Evolutionary conservation across 2,797 vertebrate genomes (phyloP).

Genomic region (Cetoscarus ocellatus): DNA sequence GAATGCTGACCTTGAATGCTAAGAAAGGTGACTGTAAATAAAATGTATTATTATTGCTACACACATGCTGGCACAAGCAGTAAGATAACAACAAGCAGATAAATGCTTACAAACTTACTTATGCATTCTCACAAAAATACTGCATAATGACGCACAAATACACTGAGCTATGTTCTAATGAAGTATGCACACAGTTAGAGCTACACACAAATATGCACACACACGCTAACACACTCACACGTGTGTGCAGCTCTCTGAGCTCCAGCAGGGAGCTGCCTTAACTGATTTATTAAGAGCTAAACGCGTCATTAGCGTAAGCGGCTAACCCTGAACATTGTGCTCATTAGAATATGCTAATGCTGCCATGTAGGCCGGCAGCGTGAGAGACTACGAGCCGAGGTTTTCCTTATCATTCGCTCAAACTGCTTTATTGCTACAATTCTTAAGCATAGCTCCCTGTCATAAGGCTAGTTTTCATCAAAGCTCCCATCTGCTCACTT

Average conservation of each 20-base stretch:
- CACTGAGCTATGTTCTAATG: conserved; percentile 43
- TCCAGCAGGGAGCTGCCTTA: conserved; percentile 79
- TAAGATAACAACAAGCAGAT: conserved; percentile 26
- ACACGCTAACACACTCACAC: conserved; percentile 18
- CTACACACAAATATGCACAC: conserved; percentile 6
- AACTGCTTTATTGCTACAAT: conserved; percentile 63
- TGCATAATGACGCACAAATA: conserved; percentile 42
- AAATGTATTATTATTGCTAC: too few relatives aligned
- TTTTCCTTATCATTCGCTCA: conserved; percentile 65
- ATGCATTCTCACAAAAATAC: conserved; percentile 50
- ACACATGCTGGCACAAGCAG: background rate
- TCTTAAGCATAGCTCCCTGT: conserved; percentile 68
- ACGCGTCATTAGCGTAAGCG: conserved; percentile 85
- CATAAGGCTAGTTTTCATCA: conserved; percentile 68
- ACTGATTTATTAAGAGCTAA: conserved; percentile 86
- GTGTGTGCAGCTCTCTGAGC: conserved; percentile 48
- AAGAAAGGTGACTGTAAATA: too few relatives aligned
- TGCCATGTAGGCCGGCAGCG: conserved; percentile 43
- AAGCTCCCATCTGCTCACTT: conserved; percentile 69
- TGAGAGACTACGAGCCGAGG: conserved; percentile 50
- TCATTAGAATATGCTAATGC: conserved; percentile 86
- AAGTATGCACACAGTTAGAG: conserved; percentile 28
- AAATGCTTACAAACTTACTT: conserved; percentile 40
- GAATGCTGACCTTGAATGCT: too few relatives aligned
- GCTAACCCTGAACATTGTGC: conserved; percentile 82